phyloP scores from a whole-genome alignment of 2,113 vertebrate genomes.

The Hippopotamus amphibius region DNA sequence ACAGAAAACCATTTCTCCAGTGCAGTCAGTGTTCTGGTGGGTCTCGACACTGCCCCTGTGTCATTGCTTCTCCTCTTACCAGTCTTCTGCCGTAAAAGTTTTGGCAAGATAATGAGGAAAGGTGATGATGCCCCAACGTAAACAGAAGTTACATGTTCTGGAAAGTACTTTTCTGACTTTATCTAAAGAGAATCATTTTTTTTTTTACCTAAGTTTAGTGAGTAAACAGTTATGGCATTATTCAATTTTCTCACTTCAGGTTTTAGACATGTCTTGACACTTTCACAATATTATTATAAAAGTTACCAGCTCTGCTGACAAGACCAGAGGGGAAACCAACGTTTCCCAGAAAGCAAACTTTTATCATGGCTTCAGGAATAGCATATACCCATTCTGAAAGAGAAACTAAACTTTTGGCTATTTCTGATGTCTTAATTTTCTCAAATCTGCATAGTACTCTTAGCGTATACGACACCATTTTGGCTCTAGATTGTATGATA shows the following conservation, averaged over 20 bases:
- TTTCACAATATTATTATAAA: conserved; percentile 18
- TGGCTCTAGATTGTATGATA: not conserved
- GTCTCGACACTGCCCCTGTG: not conserved
- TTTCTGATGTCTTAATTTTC: not conserved
- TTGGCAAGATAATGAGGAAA: conserved; percentile 21
- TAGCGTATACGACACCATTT: not conserved
- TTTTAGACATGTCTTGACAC: conserved; percentile 45
- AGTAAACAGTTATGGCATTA: not conserved
- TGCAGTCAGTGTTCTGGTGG: no score
- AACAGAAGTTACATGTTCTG: not conserved
- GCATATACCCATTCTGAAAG: not conserved
- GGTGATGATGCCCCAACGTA: not conserved
- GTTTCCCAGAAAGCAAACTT: not conserved
- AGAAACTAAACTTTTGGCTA: not conserved
- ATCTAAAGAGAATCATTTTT: conserved; percentile 28
- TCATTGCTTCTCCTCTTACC: not conserved
- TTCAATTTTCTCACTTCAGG: conserved; percentile 43
- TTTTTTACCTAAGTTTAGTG: not conserved
- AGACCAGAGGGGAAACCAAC: conserved; percentile 17
- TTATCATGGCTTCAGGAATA: not conserved
- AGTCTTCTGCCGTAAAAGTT: not conserved
- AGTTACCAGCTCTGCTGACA: conserved; percentile 14
- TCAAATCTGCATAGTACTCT: not conserved
- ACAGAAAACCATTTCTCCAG: not conserved
- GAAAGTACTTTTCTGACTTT: conserved; percentile 35